Base-by-base conservation (phyloP, 2,113 vertebrate genomes). In the Pluvianellus socialis region DNA sequence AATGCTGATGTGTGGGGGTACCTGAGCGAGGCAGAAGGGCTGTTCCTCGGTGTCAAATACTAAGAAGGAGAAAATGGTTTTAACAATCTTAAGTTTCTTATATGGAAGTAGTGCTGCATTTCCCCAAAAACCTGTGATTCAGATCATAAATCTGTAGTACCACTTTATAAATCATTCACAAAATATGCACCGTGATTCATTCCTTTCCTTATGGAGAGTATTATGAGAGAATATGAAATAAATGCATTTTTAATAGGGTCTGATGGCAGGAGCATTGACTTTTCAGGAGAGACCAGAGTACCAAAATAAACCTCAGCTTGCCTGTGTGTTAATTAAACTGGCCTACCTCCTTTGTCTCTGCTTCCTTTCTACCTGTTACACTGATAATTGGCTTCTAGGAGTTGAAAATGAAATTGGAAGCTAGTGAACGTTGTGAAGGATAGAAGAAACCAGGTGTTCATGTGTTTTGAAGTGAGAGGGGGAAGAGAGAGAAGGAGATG, bases 181-280 rank as follows among this genome's bases (percentile, higher is more conserved):
- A 92, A 97, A 95, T 83, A 70, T 45, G 62, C 58, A 47, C 49
- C 2, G 2, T 94, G 81, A 90, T 95, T 93, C 70, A 95, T 97
- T 88, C 32, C 49, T 92, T 92, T 79, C 79, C 70, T 96, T 87
- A 65, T 79, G 42, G 66, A 94, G 76, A 66, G 22, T 65, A 96
- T 92, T 94, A 94, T 56, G 84, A 90, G 35, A 88, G 59, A 92
- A 94, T 92, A 85, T 70, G 50, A 94, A 97, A 94, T 88, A 94
- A 92, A 96, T 97, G 73, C 40, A 92, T 93, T 97, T 96, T 98
- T 96, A 97, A 97, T 91, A 85, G 62, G 28, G 44, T 68, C 81
- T 96, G 75, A 95, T 94, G 90, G 79, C 76, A 73, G 65, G 33
- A 94, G 47, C 35, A 38, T 68, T 94, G 52, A 73, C 74, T 87